Evolutionary conservation across 2,797 vertebrate species (phyloP).

Genomic region (Epinephelus malabaricus): DNA sequence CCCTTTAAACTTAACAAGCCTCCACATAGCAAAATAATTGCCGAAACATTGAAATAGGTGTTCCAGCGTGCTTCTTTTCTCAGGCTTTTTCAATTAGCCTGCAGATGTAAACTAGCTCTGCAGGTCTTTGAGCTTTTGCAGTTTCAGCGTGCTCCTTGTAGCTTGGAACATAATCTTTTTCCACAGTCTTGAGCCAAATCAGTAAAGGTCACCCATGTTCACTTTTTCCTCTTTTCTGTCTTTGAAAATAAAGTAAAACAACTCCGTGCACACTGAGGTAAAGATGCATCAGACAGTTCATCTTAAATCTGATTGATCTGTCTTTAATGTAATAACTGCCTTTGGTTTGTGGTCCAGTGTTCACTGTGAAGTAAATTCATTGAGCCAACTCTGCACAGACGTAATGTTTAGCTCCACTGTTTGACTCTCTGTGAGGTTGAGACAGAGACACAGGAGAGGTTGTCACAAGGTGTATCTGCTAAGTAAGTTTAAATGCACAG

Average conservation of each 20-base stretch:
- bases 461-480: not conserved
- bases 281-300: not conserved
- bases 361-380: not conserved
- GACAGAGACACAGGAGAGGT: too few species aligned
- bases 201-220: conserved; percentile 39
- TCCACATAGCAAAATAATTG: conserved; percentile 32
- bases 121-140: conserved; percentile 37
- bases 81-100: conserved; percentile 62
- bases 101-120: conserved; percentile 41
- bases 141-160: conserved; percentile 45
- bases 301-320: not conserved
- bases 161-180: conserved; percentile 46
- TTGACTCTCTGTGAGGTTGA: conserved; percentile 8
- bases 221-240: conserved; percentile 13
- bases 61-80: conserved; percentile 43
- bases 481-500: not conserved
- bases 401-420: not conserved
- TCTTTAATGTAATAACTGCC: not conserved
- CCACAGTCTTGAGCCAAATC: conserved; percentile 58
- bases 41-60: conserved; percentile 45
- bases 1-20: conserved; percentile 57
- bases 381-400: not conserved
- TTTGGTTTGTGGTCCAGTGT: not conserved
- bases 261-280: not conserved
- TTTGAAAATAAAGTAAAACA: conserved; percentile 27